Conservation (phyloP, 2,888 invertebrate genomes). For the Dermolepida albohirtum region DNA sequence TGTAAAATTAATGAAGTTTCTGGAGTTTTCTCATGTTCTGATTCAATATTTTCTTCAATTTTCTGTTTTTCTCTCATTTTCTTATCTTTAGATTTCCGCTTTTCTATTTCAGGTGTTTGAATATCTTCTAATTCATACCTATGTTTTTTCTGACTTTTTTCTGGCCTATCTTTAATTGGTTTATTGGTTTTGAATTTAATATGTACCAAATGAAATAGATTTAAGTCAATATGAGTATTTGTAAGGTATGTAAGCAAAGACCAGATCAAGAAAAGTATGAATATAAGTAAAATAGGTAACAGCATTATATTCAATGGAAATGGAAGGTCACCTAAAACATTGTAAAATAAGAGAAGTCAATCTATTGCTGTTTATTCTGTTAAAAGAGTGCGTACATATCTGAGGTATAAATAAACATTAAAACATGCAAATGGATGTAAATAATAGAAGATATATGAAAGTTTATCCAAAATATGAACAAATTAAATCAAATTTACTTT, state of each 20-base stretch:
- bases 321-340: slow-evolving; percentile 30
- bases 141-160: neutral
- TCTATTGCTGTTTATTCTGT: too few species aligned
- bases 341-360: neutral
- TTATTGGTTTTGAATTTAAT: slow-evolving; percentile 37
- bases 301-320: slow-evolving; percentile 37
- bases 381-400: too few species aligned
- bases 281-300: slow-evolving; percentile 27
- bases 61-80: slow-evolving; percentile 1
- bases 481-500: too few species aligned
- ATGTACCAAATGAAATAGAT: slow-evolving; percentile 32
- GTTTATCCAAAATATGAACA: too few species aligned
- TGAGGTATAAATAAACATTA: too few species aligned
- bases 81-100: neutral
- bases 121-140: slow-evolving; percentile 35
- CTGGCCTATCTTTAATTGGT: slow-evolving; percentile 3
- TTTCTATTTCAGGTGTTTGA: neutral
- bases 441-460: too few species aligned
- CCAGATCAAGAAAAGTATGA: slow-evolving; percentile 24
- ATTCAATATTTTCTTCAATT: neutral
- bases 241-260: slow-evolving; percentile 28
- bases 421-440: too few species aligned
- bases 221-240: slow-evolving; percentile 27
- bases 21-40: too few species aligned
- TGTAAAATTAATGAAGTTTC: too few species aligned